Evolutionary conservation across 2,797 vertebrate species (phyloP).

Genomic region (Cryptoblepharus egeriae): DNA sequence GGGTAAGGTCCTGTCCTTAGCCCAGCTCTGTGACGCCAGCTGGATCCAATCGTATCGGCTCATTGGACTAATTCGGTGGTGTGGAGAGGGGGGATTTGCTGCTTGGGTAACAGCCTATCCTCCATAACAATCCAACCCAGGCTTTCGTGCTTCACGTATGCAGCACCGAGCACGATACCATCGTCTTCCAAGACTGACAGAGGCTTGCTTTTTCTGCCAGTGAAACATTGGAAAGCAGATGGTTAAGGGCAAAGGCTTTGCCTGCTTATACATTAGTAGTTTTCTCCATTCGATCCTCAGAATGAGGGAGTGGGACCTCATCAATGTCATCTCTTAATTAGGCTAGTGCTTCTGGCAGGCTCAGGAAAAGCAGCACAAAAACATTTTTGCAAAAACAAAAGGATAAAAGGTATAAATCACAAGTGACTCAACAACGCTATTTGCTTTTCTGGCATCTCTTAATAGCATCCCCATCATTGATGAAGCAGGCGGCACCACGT

Average conservation of each 20-base stretch:
- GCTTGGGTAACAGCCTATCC: too few species aligned
- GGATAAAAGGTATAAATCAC: neutral
- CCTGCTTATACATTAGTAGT: neutral
- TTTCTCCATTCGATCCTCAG: neutral
- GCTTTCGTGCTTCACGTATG: too few species aligned
- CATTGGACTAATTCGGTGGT: too few species aligned
- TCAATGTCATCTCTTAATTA: constrained; percentile 40
- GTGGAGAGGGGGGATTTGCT: too few species aligned
- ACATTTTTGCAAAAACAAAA: neutral
- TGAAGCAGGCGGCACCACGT: neutral
- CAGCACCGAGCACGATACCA: too few species aligned
- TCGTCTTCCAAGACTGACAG: too few species aligned
- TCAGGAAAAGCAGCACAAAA: neutral
- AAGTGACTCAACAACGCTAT: fast-evolving
- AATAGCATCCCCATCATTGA: neutral
- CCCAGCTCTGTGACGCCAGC: too few species aligned
- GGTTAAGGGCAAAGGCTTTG: neutral
- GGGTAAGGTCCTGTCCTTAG: too few species aligned
- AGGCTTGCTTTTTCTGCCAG: too few species aligned
- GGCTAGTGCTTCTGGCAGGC: neutral
- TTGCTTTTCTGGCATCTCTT: neutral
- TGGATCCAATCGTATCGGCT: too few species aligned
- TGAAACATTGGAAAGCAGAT: neutral
- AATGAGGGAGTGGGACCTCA: constrained; percentile 2
- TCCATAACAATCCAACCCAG: too few species aligned